phyloP scores from a whole-genome alignment of 2,113 vertebrate species.

The Anguilla rostrata region DNA sequence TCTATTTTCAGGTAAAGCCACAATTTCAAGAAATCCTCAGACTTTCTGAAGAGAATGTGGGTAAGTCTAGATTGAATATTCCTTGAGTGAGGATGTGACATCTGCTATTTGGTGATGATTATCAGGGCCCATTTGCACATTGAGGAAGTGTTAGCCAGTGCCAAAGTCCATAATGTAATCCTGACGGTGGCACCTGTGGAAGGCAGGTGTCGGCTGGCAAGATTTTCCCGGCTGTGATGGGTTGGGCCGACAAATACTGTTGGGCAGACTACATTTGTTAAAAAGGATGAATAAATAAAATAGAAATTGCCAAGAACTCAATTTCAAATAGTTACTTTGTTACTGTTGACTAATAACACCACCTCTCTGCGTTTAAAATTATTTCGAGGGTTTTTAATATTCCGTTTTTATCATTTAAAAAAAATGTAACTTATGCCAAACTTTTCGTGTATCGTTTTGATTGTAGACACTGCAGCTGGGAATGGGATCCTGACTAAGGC shows the following conservation, averaged over 20 bases:
- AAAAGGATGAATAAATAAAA: not conserved
- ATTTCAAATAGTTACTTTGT: not conserved
- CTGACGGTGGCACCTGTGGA: too few relatives aligned
- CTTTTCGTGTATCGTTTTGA: not conserved
- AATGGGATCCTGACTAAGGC: conserved; percentile 97
- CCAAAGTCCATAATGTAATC: too few relatives aligned
- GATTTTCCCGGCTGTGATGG: too few relatives aligned
- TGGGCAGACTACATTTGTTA: not conserved
- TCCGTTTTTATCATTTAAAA: too few relatives aligned
- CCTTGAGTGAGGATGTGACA: not conserved
- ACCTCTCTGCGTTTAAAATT: too few relatives aligned
- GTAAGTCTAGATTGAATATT: conserved; percentile 66
- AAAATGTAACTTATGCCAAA: not conserved
- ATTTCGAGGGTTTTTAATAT: too few relatives aligned
- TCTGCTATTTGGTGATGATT: not conserved
- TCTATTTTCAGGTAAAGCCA: conserved; percentile 86
- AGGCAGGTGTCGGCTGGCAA: too few relatives aligned
- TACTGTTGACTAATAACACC: not conserved
- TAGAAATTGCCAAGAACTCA: not conserved
- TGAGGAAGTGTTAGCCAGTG: too few relatives aligned
- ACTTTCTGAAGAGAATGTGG: conserved; percentile 95
- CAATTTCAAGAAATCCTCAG: conserved; percentile 98
- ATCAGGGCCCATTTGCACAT: not conserved
- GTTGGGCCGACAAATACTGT: too few relatives aligned
- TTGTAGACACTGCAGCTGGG: conserved; percentile 82